Percentiles rank a stretch among this genome's conserved stretches.
Conservation (phyloP, 2,113 vertebrate species). For the Periophthalmus modestus region DNA sequence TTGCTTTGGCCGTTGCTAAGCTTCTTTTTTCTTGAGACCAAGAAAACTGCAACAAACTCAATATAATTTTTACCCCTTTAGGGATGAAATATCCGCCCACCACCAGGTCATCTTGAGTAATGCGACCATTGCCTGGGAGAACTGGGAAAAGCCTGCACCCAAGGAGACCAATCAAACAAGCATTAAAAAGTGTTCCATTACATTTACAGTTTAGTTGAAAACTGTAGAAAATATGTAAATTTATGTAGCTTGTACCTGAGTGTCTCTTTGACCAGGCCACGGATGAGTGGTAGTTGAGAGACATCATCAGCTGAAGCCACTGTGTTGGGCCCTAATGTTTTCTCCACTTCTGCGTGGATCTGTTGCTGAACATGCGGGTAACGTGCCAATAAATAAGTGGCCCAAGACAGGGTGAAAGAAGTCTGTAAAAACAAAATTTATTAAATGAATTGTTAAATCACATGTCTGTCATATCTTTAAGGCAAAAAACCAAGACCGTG, state of each 20-base stretch:
- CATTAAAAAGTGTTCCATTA: neutral
- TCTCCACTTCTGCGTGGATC: constrained; percentile 80
- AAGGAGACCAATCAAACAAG: constrained; percentile 35
- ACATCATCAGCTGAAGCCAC: constrained; percentile 81
- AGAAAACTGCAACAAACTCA: constrained; percentile 10
- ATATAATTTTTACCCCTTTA: constrained; percentile 84
- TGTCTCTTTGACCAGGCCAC: constrained; percentile 90
- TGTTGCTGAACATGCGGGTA: constrained; percentile 82
- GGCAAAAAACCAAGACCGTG: too few relatives aligned
- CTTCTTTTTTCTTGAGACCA: constrained; percentile 12
- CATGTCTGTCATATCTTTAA: neutral
- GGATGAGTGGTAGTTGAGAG: constrained; percentile 81
- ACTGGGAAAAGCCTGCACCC: constrained; percentile 88
- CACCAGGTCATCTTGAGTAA: constrained; percentile 89
- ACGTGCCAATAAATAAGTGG: constrained; percentile 83
- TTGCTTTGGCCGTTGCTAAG: constrained; percentile 18
- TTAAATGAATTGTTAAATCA: neutral
- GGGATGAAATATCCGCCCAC: constrained; percentile 91
- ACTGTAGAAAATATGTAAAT: neutral
- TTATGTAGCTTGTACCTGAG: constrained; percentile 76
- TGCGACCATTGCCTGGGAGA: constrained; percentile 88
- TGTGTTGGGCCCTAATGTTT: constrained; percentile 73
- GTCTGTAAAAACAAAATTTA: constrained; percentile 72
- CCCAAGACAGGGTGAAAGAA: constrained; percentile 90
- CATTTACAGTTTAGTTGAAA: neutral